A percentile compares a stretch with the other conserved stretches of the same genome.
Evolutionary conservation across 2,113 vertebrate species (phyloP).

Genomic region (Ceuthmochares aereus): DNA sequence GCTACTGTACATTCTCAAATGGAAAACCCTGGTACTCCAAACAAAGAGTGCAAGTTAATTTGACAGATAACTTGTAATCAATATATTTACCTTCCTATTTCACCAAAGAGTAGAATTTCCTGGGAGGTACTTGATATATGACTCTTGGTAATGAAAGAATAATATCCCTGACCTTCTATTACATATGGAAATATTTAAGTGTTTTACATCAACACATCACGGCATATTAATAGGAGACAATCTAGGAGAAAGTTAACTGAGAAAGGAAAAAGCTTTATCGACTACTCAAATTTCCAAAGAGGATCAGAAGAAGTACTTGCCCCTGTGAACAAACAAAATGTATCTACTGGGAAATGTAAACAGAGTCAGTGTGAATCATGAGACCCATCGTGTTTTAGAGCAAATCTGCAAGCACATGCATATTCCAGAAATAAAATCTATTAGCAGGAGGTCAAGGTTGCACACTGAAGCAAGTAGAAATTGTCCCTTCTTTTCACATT

Average conservation of each 20-base stretch:
- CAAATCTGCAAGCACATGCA: conserved; percentile 25
- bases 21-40: background rate
- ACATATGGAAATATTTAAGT: conserved; percentile 72
- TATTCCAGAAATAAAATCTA: conserved; percentile 60
- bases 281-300: conserved; percentile 49
- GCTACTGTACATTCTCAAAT: background rate
- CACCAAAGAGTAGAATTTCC: conserved; percentile 42
- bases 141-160: conserved; percentile 65
- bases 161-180: conserved; percentile 67
- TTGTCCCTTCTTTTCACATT: background rate
- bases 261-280: conserved; percentile 50
- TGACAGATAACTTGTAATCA: conserved; percentile 42
- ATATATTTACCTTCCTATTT: conserved; percentile 61
- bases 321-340: conserved; percentile 48
- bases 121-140: conserved; percentile 44
- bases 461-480: background rate
- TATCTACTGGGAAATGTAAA: conserved; percentile 50
- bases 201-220: conserved; percentile 65
- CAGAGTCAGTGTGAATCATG: conserved; percentile 39
- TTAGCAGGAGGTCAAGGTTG: conserved; percentile 51
- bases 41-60: conserved; percentile 3
- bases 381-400: conserved; percentile 34
- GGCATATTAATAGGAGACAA: conserved; percentile 58
- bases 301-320: conserved; percentile 57
- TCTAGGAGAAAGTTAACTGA: conserved; percentile 38